Percentiles rank a stretch among this genome's conserved stretches.
Evolutionary conservation across 2,797 vertebrate species (phyloP).

Genomic region (Octomys mimax): DNA sequence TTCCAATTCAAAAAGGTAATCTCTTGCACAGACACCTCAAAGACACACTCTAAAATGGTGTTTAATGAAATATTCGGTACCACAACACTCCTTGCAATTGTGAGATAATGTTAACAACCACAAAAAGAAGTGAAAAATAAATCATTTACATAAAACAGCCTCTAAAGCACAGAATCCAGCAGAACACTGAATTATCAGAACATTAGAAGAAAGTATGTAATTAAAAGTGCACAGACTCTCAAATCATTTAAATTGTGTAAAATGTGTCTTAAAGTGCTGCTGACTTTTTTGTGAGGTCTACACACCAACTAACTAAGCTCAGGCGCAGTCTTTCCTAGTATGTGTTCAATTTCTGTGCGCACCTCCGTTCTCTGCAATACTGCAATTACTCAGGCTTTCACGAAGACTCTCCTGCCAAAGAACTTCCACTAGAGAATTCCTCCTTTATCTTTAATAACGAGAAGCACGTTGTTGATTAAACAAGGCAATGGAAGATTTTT

Average conservation of each 20-base stretch:
- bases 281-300: not conserved
- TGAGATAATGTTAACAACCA: not conserved
- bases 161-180: not conserved
- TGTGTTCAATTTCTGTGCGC: not conserved
- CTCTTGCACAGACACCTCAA: not conserved
- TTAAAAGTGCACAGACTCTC: not conserved
- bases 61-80: not conserved
- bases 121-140: not conserved
- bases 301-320: not conserved
- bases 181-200: constrained; percentile 30
- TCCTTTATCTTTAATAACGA: constrained; percentile 66
- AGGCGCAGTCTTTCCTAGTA: not conserved
- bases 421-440: constrained; percentile 64
- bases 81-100: not conserved
- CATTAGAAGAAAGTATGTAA: not conserved
- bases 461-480: constrained; percentile 67
- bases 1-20: not conserved
- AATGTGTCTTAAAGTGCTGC: constrained; percentile 22
- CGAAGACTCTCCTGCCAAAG: constrained; percentile 63
- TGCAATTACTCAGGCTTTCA: constrained; percentile 32
- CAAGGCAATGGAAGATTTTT: constrained; percentile 70
- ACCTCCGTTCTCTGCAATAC: not conserved
- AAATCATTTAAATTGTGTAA: constrained; percentile 11
- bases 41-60: not conserved
- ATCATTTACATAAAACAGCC: not conserved